Conservation (phyloP, 2,113 vertebrate genomes). For the Clupea harengus region DNA sequence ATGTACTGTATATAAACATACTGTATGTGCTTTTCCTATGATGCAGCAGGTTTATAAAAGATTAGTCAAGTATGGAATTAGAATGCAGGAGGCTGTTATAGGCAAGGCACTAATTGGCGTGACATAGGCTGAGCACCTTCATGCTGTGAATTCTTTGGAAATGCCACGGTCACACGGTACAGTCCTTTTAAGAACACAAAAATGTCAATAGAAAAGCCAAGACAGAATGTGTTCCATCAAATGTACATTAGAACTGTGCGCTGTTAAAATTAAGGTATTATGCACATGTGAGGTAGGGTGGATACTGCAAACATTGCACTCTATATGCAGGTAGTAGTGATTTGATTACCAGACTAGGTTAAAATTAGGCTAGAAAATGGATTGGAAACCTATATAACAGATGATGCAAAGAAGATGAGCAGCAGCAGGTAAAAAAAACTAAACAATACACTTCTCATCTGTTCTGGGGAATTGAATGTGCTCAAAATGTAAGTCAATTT, state of each 20-base stretch:
- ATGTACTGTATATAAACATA: slow-evolving; percentile 11
- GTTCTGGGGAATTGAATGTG: neutral
- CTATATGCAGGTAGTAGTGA: neutral
- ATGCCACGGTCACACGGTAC: neutral
- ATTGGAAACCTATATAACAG: neutral
- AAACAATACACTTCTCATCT: neutral
- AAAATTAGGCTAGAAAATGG: neutral
- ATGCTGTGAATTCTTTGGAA: slow-evolving; percentile 36
- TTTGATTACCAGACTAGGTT: neutral
- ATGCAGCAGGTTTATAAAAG: neutral
- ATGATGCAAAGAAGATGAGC: neutral
- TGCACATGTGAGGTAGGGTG: neutral
- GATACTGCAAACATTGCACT: neutral
- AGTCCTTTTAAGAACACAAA: slow-evolving; percentile 6
- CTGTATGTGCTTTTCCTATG: neutral
- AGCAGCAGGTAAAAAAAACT: neutral
- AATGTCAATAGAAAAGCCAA: neutral
- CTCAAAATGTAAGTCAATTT: neutral
- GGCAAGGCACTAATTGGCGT: slow-evolving; percentile 43
- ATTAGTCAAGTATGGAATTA: slow-evolving; percentile 12
- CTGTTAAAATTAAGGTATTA: neutral
- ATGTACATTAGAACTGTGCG: neutral
- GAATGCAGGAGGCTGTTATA: slow-evolving; percentile 42
- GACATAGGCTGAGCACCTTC: slow-evolving; percentile 26
- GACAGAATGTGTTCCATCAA: neutral